Conservation (phyloP, 2,888 invertebrate genomes). For the Barypeithes pellucidus region DNA sequence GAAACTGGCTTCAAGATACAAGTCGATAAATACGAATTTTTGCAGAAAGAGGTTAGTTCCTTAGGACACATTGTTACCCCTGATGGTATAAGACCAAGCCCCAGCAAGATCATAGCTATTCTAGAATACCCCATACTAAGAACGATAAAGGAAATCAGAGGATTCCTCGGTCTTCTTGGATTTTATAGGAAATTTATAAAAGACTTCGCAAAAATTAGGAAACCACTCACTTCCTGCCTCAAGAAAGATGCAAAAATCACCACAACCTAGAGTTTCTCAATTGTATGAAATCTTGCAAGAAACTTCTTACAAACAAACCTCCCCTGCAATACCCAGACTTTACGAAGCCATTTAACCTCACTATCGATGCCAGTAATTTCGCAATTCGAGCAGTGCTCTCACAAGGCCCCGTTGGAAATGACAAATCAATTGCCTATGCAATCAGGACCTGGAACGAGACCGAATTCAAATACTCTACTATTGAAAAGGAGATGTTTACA, state of each 20-base stretch:
- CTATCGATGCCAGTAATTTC: conserved; percentile 51
- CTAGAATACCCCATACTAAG: conserved; percentile 32
- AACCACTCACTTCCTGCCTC: conserved; percentile 36
- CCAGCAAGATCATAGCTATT: conserved; percentile 29
- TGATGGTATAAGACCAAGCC: conserved; percentile 41
- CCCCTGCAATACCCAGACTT: conserved; percentile 57
- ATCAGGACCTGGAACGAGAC: conserved; percentile 59
- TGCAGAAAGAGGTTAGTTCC: conserved; percentile 46
- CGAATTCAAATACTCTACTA: conserved; percentile 59
- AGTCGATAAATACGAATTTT: conserved; percentile 53
- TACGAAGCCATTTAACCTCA: conserved; percentile 58
- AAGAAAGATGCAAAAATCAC: no score
- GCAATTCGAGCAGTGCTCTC: conserved; percentile 60
- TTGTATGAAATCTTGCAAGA: no score
- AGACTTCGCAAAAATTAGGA: conserved; percentile 21
- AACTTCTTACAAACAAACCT: not conserved
- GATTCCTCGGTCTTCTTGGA: conserved; percentile 32
- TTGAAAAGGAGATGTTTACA: conserved; percentile 42
- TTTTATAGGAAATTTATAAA: conserved; percentile 35
- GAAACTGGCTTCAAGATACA: conserved; percentile 55
- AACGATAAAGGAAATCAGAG: conserved; percentile 38
- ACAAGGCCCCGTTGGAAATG: conserved; percentile 61
- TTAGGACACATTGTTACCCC: conserved; percentile 36
- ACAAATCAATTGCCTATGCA: conserved; percentile 62
- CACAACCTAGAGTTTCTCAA: no score